phyloP scores from a whole-genome alignment of 2,113 vertebrate genomes.

The Odontophorus gujanensis region DNA sequence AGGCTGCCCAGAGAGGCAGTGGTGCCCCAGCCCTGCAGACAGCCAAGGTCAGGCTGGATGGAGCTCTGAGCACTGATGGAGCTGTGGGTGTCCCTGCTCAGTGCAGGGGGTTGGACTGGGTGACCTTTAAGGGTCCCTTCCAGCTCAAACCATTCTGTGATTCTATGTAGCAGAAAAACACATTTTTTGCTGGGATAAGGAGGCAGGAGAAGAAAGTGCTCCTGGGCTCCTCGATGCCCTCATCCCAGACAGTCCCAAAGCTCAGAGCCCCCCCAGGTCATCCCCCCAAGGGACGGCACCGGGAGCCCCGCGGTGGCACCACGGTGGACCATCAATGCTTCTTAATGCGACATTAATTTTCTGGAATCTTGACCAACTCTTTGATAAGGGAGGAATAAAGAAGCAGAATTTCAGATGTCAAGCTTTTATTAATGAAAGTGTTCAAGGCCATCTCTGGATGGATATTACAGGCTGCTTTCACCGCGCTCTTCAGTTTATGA shows the following conservation, averaged over 20 bases:
- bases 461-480: slow-evolving; percentile 70
- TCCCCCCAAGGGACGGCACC: not conserved
- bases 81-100: no score
- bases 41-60: no score
- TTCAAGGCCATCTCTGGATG: slow-evolving; percentile 78
- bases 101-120: no score
- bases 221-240: not conserved
- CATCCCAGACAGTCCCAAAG: not conserved
- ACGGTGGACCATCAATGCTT: slow-evolving; percentile 62
- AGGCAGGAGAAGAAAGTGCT: not conserved
- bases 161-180: not conserved
- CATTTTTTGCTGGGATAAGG: not conserved
- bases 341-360: slow-evolving; percentile 73
- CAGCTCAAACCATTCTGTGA: no score
- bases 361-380: slow-evolving; percentile 66
- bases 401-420: slow-evolving; percentile 77
- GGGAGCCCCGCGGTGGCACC: not conserved
- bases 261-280: not conserved
- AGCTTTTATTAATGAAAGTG: slow-evolving; percentile 72
- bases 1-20: no score
- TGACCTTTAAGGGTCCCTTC: no score
- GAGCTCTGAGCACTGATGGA: no score
- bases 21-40: no score
- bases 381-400: slow-evolving; percentile 69
- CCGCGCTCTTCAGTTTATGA: slow-evolving; percentile 71